Evolutionary conservation across 2,888 invertebrate species (phyloP).

Genomic region (Sphaerophoria rueppellii): DNA sequence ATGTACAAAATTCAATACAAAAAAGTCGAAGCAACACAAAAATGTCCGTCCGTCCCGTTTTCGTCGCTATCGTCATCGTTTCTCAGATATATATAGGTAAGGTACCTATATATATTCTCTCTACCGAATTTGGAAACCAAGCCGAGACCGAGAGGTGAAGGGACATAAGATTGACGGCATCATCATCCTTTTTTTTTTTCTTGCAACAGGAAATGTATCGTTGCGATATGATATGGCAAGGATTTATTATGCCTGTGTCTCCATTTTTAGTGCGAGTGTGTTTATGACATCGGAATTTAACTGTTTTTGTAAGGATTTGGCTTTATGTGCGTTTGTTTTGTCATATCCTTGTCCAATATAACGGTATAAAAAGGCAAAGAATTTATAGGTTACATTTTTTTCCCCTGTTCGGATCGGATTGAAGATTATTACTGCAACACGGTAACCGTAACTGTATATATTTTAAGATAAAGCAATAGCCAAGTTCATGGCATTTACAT

Average conservation of each 20-base stretch:
- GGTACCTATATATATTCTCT: neutral
- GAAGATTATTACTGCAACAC: constrained; percentile 51
- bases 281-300: constrained; percentile 71
- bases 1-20: constrained; percentile 65
- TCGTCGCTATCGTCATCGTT: constrained; percentile 9
- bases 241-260: constrained; percentile 66
- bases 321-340: constrained; percentile 18
- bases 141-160: neutral
- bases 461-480: constrained; percentile 25
- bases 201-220: constrained; percentile 53
- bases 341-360: constrained; percentile 8
- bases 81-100: constrained; percentile 27
- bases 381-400: neutral
- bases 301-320: constrained; percentile 55
- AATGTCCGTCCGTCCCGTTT: constrained; percentile 6
- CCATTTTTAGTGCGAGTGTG: constrained; percentile 59
- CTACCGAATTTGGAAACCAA: neutral
- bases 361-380: constrained; percentile 9
- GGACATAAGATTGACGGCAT: neutral
- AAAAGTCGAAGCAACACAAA: constrained; percentile 63
- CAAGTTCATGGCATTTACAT: constrained; percentile 39
- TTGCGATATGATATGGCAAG: constrained; percentile 68
- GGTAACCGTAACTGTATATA: neutral
- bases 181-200: constrained; percentile 12
- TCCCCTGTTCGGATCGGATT: constrained; percentile 6